Evolutionary conservation across 2,797 vertebrate genomes (phyloP), one percentile per base, ranked within the genome.

Genomic region (Hemitrygon akajei): DNA sequence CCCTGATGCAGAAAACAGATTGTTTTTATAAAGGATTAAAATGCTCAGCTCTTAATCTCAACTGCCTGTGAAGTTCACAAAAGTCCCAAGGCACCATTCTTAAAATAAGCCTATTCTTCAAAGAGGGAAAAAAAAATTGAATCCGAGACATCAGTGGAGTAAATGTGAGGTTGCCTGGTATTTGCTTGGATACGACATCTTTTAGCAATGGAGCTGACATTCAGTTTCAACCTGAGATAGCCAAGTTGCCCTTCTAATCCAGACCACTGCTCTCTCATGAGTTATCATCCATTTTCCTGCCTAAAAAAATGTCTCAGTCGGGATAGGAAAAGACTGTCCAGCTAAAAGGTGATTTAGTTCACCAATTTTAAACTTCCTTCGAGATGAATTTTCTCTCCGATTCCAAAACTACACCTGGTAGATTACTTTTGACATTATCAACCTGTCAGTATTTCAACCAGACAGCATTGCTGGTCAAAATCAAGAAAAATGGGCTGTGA

Each of bases 21-120:
- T 92, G 66, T 92, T 92, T 75, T 92, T 73, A 47, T 14, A 75
- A 92, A 12, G 91, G 91, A 92, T 92, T 92, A 75, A 92, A 92
- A 92, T 14, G 25, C 37, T 73, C 22, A 16, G 66, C 66, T 56
- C 22, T 25, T 7, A 92, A 75, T 92, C 73, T 73, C 34, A 47
- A 92, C 91, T 75, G 63, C 40, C 37, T n/a, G 91, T 56, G 69
- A 40, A 75, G 37, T 75, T 75, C 34, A 25, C 69, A 27, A 30
- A 56, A 92, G 22, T 75, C 69, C 69, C 69, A 75, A 30, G 40
- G 14, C 40, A 3, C 69, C 91, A 47, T 18, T 47, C 69, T 92
- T 92, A 86, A 60, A n/a, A 60, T 86, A n/a, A 86, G 1, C 82
- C 56, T 86, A 30, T 86, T 30, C 22, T 7, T 87, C n/a, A 63